These are phyloP conservation scores for Diadophis punctatus DNA, from an alignment of 2,113 vertebrate species.

Conservation along the genomic window DNA sequence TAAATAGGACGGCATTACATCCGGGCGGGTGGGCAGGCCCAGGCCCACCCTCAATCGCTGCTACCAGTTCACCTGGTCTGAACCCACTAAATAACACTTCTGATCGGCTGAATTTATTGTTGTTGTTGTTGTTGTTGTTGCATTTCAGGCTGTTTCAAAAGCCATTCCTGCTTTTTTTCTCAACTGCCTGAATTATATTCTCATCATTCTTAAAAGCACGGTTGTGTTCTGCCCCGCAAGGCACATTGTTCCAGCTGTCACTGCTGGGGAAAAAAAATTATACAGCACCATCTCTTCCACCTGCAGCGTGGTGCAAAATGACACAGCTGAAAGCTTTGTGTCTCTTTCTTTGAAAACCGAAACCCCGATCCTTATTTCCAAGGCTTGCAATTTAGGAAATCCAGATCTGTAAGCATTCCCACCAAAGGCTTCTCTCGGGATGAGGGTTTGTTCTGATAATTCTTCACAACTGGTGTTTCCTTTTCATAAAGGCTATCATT, in stretches of 20 bases:
- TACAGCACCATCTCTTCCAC: accelerated
- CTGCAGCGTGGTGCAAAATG: constrained; percentile 13
- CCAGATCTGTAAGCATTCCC: neutral
- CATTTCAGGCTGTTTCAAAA: neutral
- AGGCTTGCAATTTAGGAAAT: neutral
- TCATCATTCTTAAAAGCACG: neutral
- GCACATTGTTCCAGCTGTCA: constrained; percentile 13
- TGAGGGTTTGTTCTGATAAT: too few relatives aligned
- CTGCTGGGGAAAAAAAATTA: neutral
- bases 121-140: neutral
- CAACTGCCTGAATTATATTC: neutral
- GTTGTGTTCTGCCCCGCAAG: constrained; percentile 8
- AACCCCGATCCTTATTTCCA: neutral
- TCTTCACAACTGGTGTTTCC: neutral
- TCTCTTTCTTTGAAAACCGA: neutral
- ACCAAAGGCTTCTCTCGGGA: too few relatives aligned
- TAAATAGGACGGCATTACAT: too few relatives aligned
- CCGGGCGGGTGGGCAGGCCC: too few relatives aligned
- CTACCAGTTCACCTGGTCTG: too few relatives aligned
- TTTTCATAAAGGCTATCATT: neutral
- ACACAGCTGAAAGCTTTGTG: neutral
- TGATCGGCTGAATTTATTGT: too few relatives aligned
- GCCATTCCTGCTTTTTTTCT: constrained; percentile 2
- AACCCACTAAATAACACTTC: too few relatives aligned
- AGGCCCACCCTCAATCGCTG: too few relatives aligned